phyloP scores from a whole-genome alignment of 2,797 vertebrate genomes.

The Clarias laeviceps region DNA sequence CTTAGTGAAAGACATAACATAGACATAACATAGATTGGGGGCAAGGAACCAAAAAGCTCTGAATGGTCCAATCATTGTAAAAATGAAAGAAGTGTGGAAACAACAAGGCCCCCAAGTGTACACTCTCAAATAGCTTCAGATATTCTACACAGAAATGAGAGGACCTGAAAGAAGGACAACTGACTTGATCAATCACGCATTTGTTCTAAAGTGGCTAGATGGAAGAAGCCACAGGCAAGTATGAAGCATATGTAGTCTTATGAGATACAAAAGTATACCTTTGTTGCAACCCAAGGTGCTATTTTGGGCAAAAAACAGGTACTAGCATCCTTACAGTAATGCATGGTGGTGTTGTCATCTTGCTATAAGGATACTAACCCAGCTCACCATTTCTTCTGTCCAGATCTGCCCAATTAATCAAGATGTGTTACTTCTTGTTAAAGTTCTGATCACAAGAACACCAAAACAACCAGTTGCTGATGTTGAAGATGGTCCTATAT shows the following conservation, averaged over 20 bases:
- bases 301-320: neutral
- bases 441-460: too few species aligned
- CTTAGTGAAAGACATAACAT: too few species aligned
- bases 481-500: too few species aligned
- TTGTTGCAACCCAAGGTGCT: neutral
- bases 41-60: neutral
- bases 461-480: too few species aligned
- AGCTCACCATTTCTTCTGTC: too few species aligned
- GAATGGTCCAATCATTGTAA: neutral
- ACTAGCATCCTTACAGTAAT: neutral
- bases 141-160: neutral
- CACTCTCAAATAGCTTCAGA: neutral
- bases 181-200: neutral
- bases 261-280: neutral
- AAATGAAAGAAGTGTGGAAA: neutral
- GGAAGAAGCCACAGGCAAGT: neutral
- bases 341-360: neutral
- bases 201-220: neutral
- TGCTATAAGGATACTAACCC: neutral
- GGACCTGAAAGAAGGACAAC: neutral
- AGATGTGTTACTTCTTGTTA: too few species aligned
- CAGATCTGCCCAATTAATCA: too few species aligned
- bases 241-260: neutral
- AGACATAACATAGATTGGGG: neutral
- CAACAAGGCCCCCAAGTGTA: neutral